Evolutionary conservation across 2,888 invertebrate genomes (phyloP).

Genomic region (Calameuta filiformis): DNA sequence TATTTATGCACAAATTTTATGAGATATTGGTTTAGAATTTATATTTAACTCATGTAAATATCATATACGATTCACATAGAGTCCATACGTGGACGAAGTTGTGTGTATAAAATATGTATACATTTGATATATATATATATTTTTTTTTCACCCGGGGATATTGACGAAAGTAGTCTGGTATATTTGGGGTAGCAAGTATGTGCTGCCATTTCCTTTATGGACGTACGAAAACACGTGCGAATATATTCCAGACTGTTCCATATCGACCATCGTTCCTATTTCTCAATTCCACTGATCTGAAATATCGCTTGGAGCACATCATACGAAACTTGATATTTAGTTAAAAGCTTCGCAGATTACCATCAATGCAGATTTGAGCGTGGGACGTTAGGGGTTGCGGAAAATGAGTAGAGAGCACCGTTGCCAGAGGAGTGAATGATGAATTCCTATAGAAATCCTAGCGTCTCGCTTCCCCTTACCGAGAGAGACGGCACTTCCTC

Average conservation of each 20-base stretch:
- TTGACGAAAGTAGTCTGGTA: not conserved
- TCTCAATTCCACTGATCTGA: not conserved
- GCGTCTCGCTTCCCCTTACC: conserved; percentile 43
- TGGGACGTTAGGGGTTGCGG: conserved; percentile 16
- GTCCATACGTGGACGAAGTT: too few species aligned
- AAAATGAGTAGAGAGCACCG: conserved; percentile 29
- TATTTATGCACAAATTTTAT: too few species aligned
- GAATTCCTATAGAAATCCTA: conserved; percentile 59
- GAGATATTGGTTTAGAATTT: too few species aligned
- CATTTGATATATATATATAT: too few species aligned
- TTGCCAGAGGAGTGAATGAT: conserved; percentile 46
- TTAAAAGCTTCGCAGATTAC: conserved; percentile 50
- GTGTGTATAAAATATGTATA: not conserved
- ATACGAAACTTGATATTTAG: conserved; percentile 33
- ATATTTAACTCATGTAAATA: too few species aligned
- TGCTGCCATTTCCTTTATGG: not conserved
- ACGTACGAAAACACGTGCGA: not conserved
- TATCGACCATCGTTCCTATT: not conserved
- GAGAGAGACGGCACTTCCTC: conserved; percentile 29
- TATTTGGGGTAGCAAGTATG: not conserved
- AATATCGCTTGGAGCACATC: not conserved
- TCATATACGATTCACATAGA: too few species aligned
- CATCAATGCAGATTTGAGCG: conserved; percentile 44
- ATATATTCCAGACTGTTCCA: not conserved
- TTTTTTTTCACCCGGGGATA: not conserved